These are phyloP conservation scores for Drosophila cognata DNA, from an alignment of 2,888 invertebrate species.

Conservation along the genomic window DNA sequence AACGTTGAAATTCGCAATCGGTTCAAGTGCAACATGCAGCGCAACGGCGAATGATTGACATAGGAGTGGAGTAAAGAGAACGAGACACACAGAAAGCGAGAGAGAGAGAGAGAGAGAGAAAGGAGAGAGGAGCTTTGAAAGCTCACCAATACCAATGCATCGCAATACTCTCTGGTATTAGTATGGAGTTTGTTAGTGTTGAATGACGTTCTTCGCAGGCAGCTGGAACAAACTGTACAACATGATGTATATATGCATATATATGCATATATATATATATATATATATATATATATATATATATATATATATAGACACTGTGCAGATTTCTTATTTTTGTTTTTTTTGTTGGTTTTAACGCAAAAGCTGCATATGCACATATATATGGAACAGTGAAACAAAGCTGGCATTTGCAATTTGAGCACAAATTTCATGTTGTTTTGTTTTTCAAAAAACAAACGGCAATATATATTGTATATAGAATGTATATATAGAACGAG, in stretches of 20 bases:
- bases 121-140: constrained; percentile 26
- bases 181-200: constrained; percentile 43
- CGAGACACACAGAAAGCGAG: background rate
- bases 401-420: constrained; percentile 37
- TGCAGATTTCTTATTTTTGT: background rate
- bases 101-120: background rate
- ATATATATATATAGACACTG: constrained; percentile 13
- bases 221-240: constrained; percentile 17
- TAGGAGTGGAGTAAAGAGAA: constrained; percentile 1
- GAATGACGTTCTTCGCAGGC: constrained; percentile 18
- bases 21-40: constrained; percentile 50
- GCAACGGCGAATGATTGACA: constrained; percentile 22
- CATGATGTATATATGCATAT: constrained; percentile 7
- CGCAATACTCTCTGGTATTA: constrained; percentile 40
- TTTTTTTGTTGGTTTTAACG: background rate
- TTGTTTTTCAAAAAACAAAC: constrained; percentile 80
- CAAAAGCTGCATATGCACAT: constrained; percentile 18
- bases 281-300: constrained; percentile 3
- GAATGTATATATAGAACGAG: constrained; percentile 54
- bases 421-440: constrained; percentile 15
- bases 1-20: constrained; percentile 24
- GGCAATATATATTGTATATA: constrained; percentile 51
- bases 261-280: constrained; percentile 6
- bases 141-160: constrained; percentile 44
- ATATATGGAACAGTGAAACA: constrained; percentile 2